Conservation (phyloP, 2,797 vertebrate genomes). For the Balearica regulorum region DNA sequence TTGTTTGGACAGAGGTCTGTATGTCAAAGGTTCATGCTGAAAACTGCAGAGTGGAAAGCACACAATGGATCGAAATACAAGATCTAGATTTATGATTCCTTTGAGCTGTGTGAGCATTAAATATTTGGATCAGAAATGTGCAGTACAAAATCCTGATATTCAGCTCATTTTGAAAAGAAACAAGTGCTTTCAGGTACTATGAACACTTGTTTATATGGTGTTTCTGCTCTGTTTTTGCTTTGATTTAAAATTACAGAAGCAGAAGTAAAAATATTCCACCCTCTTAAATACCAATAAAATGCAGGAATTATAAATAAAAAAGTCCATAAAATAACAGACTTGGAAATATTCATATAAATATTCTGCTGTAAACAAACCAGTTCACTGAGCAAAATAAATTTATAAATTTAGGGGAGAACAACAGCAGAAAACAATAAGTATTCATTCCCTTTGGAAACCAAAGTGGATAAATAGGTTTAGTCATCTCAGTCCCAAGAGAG, state of each 20-base stretch:
- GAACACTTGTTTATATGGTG: background rate
- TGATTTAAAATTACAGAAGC: background rate
- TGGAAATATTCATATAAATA: background rate
- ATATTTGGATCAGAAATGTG: background rate
- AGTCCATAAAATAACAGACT: background rate
- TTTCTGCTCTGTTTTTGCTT: background rate
- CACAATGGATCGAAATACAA: background rate
- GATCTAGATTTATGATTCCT: background rate
- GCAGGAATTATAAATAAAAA: background rate
- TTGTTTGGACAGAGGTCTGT: background rate
- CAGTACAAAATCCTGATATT: background rate
- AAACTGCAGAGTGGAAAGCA: background rate
- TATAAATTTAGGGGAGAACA: constrained; percentile 19
- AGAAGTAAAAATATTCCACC: background rate
- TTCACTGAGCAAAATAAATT: constrained; percentile 20
- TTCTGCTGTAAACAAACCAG: background rate
- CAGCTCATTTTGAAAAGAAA: background rate
- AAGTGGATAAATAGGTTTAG: constrained; percentile 62
- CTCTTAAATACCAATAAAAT: constrained; percentile 24
- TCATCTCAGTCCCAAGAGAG: constrained; percentile 33
- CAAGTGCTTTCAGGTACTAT: background rate
- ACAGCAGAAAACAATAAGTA: constrained; percentile 17
- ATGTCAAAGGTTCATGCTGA: background rate
- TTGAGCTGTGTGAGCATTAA: background rate
- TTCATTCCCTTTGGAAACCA: background rate